Conservation (phyloP, 2,888 invertebrate species). For the Ophion costatus region DNA sequence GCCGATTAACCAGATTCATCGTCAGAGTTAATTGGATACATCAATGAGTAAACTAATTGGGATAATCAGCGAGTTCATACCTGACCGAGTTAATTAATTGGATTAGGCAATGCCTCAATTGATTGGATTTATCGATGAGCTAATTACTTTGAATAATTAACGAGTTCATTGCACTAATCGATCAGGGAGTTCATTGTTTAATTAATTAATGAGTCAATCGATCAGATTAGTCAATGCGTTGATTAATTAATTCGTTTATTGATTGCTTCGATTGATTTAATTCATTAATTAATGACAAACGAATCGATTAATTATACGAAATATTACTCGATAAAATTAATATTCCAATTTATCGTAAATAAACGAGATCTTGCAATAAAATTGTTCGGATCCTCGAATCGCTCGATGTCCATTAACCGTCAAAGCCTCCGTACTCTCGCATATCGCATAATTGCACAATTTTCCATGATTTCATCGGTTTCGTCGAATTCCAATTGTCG, state of each 20-base stretch:
- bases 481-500: not conserved
- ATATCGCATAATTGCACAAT: not conserved
- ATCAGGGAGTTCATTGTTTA: no score
- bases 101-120: not conserved
- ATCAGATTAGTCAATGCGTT: not conserved
- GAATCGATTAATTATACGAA: not conserved
- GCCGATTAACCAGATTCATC: no score
- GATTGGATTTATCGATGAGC: not conserved
- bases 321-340: not conserved
- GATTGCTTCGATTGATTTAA: not conserved
- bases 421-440: not conserved
- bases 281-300: conserved; percentile 16
- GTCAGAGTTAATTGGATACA: no score
- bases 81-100: not conserved
- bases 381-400: not conserved
- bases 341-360: not conserved
- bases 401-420: not conserved
- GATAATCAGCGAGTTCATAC: no score
- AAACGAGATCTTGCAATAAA: not conserved
- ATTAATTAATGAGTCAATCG: not conserved
- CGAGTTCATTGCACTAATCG: no score
- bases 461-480: not conserved
- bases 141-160: not conserved
- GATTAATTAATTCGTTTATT: not conserved
- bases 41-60: no score